Evolutionary conservation across 2,888 invertebrate genomes (phyloP).

Genomic region (Drosophila seclusa): DNA sequence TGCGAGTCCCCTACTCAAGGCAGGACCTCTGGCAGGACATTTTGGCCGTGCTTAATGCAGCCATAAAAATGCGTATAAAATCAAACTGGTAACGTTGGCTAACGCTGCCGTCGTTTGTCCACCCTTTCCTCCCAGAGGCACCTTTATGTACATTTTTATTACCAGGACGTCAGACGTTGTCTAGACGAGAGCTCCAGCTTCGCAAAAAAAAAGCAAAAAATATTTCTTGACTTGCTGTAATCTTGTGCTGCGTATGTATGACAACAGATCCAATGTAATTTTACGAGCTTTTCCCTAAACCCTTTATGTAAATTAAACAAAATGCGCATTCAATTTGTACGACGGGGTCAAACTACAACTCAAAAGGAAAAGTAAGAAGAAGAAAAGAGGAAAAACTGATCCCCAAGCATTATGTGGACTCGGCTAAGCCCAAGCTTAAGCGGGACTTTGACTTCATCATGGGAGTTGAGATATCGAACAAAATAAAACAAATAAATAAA

Average conservation of each 20-base stretch:
- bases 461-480: constrained; percentile 1
- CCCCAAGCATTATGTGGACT: constrained; percentile 39
- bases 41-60: constrained; percentile 55
- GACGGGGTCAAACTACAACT: constrained; percentile 23
- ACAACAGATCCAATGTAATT: constrained; percentile 59
- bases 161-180: constrained; percentile 58
- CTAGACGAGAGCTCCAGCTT: constrained; percentile 43
- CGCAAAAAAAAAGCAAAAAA: constrained; percentile 12
- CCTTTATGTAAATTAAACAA: constrained; percentile 74
- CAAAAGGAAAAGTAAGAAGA: neutral
- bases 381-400: constrained; percentile 23
- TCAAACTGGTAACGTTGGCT: constrained; percentile 54
- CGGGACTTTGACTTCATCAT: constrained; percentile 41
- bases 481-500: constrained; percentile 57
- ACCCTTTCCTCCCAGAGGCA: constrained; percentile 25
- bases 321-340: constrained; percentile 64
- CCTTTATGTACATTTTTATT: constrained; percentile 66
- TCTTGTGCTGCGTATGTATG: constrained; percentile 51
- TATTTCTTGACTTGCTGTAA: constrained; percentile 45
- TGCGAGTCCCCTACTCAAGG: neutral
- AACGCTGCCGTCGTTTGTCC: constrained; percentile 28
- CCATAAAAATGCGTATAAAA: constrained; percentile 70
- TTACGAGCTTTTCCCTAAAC: constrained; percentile 63
- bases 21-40: constrained; percentile 40
- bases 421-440: constrained; percentile 12